Evolutionary conservation across 2,797 vertebrate genomes (phyloP).

Genomic region (Acridotheres tristis): DNA sequence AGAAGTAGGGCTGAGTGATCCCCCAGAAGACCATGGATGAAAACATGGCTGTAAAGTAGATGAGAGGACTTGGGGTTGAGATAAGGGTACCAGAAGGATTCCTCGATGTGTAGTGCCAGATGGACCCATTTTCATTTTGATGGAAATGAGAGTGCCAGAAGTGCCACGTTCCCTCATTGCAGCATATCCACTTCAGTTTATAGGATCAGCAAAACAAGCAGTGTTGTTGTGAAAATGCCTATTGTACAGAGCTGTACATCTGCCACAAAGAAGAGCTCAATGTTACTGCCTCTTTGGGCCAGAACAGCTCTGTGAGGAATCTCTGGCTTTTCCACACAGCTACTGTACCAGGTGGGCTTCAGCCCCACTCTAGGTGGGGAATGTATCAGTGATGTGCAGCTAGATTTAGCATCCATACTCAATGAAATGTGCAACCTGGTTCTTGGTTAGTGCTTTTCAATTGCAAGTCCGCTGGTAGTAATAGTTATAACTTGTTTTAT

Average conservation of each 20-base stretch:
- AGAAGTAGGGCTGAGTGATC: neutral
- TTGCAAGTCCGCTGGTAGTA: neutral
- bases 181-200: neutral
- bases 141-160: neutral
- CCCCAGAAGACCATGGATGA: neutral
- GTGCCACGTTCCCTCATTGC: neutral
- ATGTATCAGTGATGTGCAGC: neutral
- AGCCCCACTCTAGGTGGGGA: neutral
- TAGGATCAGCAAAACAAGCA: neutral
- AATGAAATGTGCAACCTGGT: neutral
- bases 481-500: neutral
- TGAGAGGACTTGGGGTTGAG: neutral
- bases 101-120: neutral
- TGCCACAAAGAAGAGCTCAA: neutral
- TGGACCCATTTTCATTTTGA: neutral
- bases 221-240: neutral
- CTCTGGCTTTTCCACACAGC: neutral
- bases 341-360: neutral
- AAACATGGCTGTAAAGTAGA: neutral
- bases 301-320: neutral
- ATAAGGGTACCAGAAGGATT: neutral
- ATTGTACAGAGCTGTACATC: neutral
- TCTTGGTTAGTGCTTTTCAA: neutral
- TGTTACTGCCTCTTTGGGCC: neutral
- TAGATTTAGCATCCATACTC: neutral